Evolutionary conservation across 1,140 invertebrate genomes (phyloP), one percentile per base, ranked within the genome.

Genomic region (Drosophila repleta): DNA sequence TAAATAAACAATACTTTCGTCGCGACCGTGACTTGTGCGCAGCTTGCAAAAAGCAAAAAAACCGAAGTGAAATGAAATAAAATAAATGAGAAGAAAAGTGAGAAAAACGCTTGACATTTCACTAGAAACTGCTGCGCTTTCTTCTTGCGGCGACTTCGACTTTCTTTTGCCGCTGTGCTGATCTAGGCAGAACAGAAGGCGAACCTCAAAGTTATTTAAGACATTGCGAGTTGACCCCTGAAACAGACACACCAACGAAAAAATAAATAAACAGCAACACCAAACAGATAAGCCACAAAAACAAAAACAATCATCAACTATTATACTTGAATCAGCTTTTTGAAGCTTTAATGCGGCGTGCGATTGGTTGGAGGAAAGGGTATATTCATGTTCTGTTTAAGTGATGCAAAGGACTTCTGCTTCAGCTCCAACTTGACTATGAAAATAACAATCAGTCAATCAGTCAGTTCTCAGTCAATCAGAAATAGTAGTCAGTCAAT

Each of bases 1-100:
- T 79, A 82, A 82, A 81, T 69, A 85, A 87, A 82, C 83, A 79
- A 69, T 69, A 64, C 66, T 73, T 55, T 72, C 32, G 48, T 56
- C 37, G 52, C 49, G 80, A 74, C 84, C 89, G 65, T 90, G 89
- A 90, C 78, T 90, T 90, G 37, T 90, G 83, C 81, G 35, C 58
- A 65, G 74, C 67, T 84, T 53, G 89, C 89, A 89, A 66, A 90
- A 90, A 85, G n/a, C n/a, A 37, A 20, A 20, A 21, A 10, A 21
- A 21, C 11, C 10, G 8, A 46, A 46, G 5, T 15, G 39, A 41
- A n/a, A 41, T 26, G 66, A 15, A 41, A 7, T 41, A 41, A 29
- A n/a, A 10, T 7, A 21, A 46, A 11, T 13, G 10, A 46, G 15
- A n/a, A 43, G 39, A 43, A 46, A 21, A 21, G 18, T 13, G 18